Conservation (phyloP, 35 echinoderm and acorn worm species). For the Chiridota heheva region DNA sequence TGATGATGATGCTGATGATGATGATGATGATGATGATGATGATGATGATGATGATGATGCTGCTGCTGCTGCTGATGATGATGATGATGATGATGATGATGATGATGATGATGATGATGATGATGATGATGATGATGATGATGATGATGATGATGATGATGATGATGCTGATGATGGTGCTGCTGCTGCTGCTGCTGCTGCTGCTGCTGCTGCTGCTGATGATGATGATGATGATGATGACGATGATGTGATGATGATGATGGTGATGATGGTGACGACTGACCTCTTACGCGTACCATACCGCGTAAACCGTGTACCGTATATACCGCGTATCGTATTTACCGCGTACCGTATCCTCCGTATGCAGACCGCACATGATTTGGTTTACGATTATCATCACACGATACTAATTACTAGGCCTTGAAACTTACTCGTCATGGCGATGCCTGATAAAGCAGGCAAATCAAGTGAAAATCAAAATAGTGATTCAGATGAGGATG, state of each 20-base stretch:
- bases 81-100: background rate
- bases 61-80: background rate
- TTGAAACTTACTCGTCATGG: too few species aligned
- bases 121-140: background rate
- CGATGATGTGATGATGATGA: background rate
- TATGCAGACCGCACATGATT: background rate
- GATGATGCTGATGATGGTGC: conserved; percentile 20
- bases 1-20: background rate
- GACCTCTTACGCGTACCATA: too few species aligned
- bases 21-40: background rate
- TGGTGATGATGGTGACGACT: background rate
- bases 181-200: background rate
- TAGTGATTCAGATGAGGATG: too few species aligned
- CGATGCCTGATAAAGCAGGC: too few species aligned
- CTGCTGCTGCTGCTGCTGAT: background rate
- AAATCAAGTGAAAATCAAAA: too few species aligned
- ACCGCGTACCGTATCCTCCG: background rate
- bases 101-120: background rate
- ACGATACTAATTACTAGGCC: too few species aligned
- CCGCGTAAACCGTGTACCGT: too few species aligned
- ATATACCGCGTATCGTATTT: too few species aligned
- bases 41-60: background rate
- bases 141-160: background rate
- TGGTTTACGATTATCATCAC: background rate
- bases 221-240: background rate